Base-by-base conservation (phyloP, 2,113 vertebrate species). In the Myotis brandtii region DNA sequence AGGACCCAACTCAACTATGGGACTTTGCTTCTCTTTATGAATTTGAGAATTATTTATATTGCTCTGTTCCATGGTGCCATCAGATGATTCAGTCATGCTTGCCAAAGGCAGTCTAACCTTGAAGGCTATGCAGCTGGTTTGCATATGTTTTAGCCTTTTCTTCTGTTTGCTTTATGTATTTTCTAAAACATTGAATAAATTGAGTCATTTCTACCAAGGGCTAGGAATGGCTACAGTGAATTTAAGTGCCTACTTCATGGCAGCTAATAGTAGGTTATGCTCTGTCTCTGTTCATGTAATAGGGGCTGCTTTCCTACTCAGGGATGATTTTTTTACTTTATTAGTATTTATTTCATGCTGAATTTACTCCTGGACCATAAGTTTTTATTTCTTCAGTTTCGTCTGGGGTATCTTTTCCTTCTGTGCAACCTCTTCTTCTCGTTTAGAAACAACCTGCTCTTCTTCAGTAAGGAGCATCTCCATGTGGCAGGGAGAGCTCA, bases 91-190 rank as follows among this genome's bases (percentile, higher is more conserved):
- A 89, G 50, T 66, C 62, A 40, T 81, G 40, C 48, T 91, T 94
- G 40, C 66, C 69, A 93, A 96, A 89, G 79, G 23, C 6, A 67
- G 34, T 64, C 21, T 86, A 88, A 21, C 14, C 59, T 91, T 59
- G 11, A 82, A 96, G 34, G 25, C 27, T 43, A 13, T 50, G 66
- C 2, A 73, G 6, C 56, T 90, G 48, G 3, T 93, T 76, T 93
- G 54, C 23, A 32, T 62, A 62, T 72, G 7, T 90, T 86, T 89
- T 80, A 83, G 17, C n/a, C 46, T 92, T 87, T 75, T 54, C 23
- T 79, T 70, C 8, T 89, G 23, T 82, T 69, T 73, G 56, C 76
- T 90, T 83, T 91, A 75, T 89, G 52, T 94, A 81, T 95, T 86
- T 86, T 30, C 81, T 96, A 56, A 34, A 66, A 67, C 46, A 27